Conservation (phyloP, 2,888 invertebrate genomes). For the Dasypogon diadema region DNA sequence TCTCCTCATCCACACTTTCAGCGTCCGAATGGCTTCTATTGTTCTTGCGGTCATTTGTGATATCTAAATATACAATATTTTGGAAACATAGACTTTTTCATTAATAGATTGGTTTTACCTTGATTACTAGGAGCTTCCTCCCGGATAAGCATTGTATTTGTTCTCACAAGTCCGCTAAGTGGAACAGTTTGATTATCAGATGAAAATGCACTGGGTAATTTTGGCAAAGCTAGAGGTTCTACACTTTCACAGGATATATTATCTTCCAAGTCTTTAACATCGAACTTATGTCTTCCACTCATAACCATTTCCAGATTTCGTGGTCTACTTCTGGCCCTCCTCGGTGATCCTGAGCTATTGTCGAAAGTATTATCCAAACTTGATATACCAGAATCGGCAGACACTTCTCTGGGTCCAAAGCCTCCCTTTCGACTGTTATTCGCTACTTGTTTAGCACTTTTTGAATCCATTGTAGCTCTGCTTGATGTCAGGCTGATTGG, state of each 20-base stretch:
- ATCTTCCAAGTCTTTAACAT: constrained; percentile 76
- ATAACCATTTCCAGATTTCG: constrained; percentile 82
- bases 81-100: too few species aligned
- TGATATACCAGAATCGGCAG: constrained; percentile 68
- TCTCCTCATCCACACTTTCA: constrained; percentile 74
- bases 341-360: constrained; percentile 61
- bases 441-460: constrained; percentile 79
- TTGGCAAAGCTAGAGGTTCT: constrained; percentile 66
- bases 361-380: constrained; percentile 66
- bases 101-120: too few species aligned
- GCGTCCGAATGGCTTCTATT: constrained; percentile 65
- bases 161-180: constrained; percentile 65
- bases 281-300: constrained; percentile 79
- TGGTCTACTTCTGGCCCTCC: constrained; percentile 70
- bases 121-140: constrained; percentile 57
- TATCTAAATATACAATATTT: not conserved
- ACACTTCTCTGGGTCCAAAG: constrained; percentile 67
- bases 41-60: constrained; percentile 53
- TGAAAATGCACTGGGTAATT: constrained; percentile 63
- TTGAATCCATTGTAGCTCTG: constrained; percentile 73
- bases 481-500: constrained; percentile 65
- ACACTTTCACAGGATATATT: constrained; percentile 67
- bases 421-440: constrained; percentile 75
- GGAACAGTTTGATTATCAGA: constrained; percentile 64
- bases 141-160: constrained; percentile 65